Evolutionary conservation across 2,113 vertebrate species (phyloP), one percentile per base, ranked within the genome.

Genomic region (Coptodon rendalli): DNA sequence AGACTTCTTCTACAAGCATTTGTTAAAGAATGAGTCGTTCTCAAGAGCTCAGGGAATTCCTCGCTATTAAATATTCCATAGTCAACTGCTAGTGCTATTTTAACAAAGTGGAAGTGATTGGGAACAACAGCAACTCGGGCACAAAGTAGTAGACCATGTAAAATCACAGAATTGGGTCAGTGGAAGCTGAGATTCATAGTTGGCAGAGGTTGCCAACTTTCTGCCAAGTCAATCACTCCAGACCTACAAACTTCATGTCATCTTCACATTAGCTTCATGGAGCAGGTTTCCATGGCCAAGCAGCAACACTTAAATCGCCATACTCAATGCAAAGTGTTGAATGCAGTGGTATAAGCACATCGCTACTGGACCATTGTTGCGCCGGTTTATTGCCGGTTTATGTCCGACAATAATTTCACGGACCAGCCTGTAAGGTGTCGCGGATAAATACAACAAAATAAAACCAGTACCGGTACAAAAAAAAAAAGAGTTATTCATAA

Each of bases 41-140:
- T 38, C 34, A 66, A 38, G 34, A 66, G 19, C 34, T 66, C 19
- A 38, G 61, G 34, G 61, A 66, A 66, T 66, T 66, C 38, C 61
- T 66, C 38, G 19, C 6, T 22, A 38, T 38, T 66, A 38, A 66
- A 22, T 66, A 38, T 66, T 38, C 61, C 61, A 38, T 66, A 66
- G 34, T 38, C 61, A 38, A 38, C 61, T 38, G 61, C 61, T 66
- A 38, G 61, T 66, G 34, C 19, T 66, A 38, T 66, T 66, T 66
- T 38, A 66, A 66, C 34, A 66, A 38, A 22, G 61, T 66, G 61
- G 61, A 66, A 66, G 61, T 38, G 61, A 66, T 66, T 66, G 61
- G 19, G 17, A 36, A 63, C 59, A 63, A 63, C 31, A 36, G 31
- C 59, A 63, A 36, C 31, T 63, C 2, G 2, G 59, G 59, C 59